Conservation (phyloP, 2,113 vertebrate species). For the Lasiurus borealis region DNA sequence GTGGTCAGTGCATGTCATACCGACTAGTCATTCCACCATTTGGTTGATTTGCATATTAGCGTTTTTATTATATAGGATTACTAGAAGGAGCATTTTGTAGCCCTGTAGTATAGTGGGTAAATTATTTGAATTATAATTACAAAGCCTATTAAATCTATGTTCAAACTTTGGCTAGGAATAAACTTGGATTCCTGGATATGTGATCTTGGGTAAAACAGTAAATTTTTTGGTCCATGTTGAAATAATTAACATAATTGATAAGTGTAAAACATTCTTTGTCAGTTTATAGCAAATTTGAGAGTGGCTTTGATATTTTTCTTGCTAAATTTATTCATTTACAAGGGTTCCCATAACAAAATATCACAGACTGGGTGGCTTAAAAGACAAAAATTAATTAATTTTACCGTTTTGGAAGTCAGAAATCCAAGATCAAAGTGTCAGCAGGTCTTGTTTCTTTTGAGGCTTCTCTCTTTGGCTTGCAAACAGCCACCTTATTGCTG, state of each 20-base stretch:
- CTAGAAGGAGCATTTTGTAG: background rate
- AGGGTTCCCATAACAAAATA: background rate
- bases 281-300: background rate
- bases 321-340: background rate
- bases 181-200: background rate
- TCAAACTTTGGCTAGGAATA: background rate
- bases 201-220: background rate
- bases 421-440: background rate
- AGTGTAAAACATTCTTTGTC: background rate
- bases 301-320: background rate
- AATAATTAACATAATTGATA: background rate
- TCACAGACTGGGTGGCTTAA: background rate
- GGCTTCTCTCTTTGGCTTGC: background rate
- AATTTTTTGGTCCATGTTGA: background rate
- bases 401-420: background rate
- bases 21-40: fast-evolving
- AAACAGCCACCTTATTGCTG: background rate
- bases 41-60: too few species aligned
- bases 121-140: background rate
- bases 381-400: background rate
- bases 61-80: background rate
- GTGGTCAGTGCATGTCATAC: too few species aligned
- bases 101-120: background rate
- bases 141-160: background rate
- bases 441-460: background rate